phyloP scores from a whole-genome alignment of 1,140 invertebrate species.

The Cylas formicarius region DNA sequence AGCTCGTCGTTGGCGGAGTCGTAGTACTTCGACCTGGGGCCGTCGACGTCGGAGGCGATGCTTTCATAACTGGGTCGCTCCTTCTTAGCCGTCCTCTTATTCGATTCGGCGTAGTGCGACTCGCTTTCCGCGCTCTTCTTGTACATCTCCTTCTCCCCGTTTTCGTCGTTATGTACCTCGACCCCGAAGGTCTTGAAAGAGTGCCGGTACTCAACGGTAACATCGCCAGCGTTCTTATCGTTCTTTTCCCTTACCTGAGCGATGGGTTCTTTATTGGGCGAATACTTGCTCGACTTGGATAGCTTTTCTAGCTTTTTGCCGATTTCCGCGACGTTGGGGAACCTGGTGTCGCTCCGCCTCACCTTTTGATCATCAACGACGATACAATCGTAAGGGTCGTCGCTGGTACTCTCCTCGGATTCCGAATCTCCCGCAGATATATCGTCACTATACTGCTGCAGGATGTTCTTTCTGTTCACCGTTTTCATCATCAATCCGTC shows the following conservation, averaged over 20 bases:
- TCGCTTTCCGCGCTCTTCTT: conserved; percentile 42
- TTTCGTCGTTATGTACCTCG: conserved; percentile 40
- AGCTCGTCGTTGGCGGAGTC: conserved; percentile 53
- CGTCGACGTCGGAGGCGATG: no score
- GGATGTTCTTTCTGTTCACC: conserved; percentile 59
- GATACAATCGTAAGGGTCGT: conserved; percentile 65
- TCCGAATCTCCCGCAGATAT: conserved; percentile 43
- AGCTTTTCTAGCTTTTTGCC: conserved; percentile 46
- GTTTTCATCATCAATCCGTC: conserved; percentile 55
- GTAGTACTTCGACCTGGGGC: conserved; percentile 37
- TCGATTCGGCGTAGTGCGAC: conserved; percentile 39
- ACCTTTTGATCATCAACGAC: conserved; percentile 61
- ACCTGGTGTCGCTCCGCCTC: conserved; percentile 26
- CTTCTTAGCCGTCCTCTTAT: conserved; percentile 22
- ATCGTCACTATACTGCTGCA: conserved; percentile 60
- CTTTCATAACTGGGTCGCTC: conserved; percentile 37
- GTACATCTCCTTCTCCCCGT: conserved; percentile 40
- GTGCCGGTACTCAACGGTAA: conserved; percentile 26
- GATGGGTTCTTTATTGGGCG: conserved; percentile 35
- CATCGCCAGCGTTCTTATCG: conserved; percentile 24
- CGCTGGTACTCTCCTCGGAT: conserved; percentile 57
- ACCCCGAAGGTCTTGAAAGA: conserved; percentile 38
- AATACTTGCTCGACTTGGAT: conserved; percentile 39
- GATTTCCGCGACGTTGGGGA: conserved; percentile 42
- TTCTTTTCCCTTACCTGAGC: conserved; percentile 28